Conservation (phyloP, 2,797 vertebrate species). For the Fratercula arctica region DNA sequence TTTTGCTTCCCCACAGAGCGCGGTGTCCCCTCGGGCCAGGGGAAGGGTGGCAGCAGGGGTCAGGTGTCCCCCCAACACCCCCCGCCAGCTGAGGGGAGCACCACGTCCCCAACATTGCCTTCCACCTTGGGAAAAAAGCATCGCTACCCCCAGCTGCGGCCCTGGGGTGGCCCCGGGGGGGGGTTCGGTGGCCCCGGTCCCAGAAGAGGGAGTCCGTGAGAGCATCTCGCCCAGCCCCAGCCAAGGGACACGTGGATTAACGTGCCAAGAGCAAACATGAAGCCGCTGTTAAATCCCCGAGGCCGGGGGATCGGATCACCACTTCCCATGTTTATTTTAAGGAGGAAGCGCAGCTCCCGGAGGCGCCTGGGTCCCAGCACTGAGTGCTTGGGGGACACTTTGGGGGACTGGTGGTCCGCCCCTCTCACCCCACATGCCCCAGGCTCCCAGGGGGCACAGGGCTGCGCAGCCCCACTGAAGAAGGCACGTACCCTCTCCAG, state of each 20-base stretch:
- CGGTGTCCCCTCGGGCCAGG: fast-evolving
- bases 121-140: not conserved
- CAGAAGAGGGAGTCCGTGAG: fast-evolving
- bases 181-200: fast-evolving
- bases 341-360: not conserved
- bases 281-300: not conserved
- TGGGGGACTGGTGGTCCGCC: fast-evolving
- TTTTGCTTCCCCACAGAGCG: fast-evolving
- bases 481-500: fast-evolving
- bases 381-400: not conserved
- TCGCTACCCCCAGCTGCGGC: fast-evolving
- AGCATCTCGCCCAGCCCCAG: not conserved
- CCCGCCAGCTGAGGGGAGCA: fast-evolving
- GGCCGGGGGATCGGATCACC: not conserved
- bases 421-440: not conserved
- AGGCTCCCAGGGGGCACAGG: not conserved
- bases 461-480: not conserved
- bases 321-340: conserved; percentile 60
- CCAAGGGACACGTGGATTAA: not conserved
- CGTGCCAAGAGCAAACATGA: not conserved
- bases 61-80: fast-evolving
- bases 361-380: not conserved
- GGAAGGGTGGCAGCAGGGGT: not conserved
- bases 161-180: too few relatives aligned
- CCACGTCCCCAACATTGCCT: fast-evolving